Percentiles rank a stretch among this genome's conserved stretches.
Conservation (phyloP, 2,888 invertebrate species). For the Pseudococcus viburni region DNA sequence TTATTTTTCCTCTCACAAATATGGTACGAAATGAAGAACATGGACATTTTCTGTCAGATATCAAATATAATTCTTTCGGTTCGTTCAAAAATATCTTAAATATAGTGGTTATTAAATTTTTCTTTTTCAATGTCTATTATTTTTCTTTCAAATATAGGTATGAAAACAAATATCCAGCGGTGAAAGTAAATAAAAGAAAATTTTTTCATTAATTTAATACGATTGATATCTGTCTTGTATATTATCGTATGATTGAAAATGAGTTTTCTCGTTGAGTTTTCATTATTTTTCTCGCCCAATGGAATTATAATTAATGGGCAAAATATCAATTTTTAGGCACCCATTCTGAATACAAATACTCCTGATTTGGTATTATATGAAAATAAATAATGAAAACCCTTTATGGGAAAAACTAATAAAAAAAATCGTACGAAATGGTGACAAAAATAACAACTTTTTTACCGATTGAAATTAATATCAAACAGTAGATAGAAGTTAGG, state of each 20-base stretch:
- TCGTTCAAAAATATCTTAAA: not conserved
- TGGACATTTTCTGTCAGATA: not conserved
- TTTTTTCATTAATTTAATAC: not conserved
- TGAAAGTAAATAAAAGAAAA: not conserved
- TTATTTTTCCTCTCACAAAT: not conserved
- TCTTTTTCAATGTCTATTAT: not conserved
- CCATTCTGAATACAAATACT: too few relatives aligned
- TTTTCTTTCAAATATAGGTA: not conserved
- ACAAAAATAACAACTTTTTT: not conserved
- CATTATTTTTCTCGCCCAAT: too few relatives aligned
- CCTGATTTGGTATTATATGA: too few relatives aligned
- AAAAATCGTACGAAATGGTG: not conserved
- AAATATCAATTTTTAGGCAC: too few relatives aligned
- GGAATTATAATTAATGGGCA: too few relatives aligned
- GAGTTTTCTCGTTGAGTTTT: too few relatives aligned
- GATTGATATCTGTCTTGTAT: too few relatives aligned
- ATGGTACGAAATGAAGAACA: constrained; percentile 9
- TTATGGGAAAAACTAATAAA: not conserved
- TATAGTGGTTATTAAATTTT: not conserved
- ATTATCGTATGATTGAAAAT: too few relatives aligned
- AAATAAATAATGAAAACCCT: too few relatives aligned
- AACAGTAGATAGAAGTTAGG: not conserved
- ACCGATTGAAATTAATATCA: not conserved
- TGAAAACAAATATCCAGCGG: not conserved
- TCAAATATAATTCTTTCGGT: not conserved